These are phyloP conservation scores for Lethenteron reissneri DNA, from an alignment of 2,113 vertebrate genomes.

Conservation along the genomic window DNA sequence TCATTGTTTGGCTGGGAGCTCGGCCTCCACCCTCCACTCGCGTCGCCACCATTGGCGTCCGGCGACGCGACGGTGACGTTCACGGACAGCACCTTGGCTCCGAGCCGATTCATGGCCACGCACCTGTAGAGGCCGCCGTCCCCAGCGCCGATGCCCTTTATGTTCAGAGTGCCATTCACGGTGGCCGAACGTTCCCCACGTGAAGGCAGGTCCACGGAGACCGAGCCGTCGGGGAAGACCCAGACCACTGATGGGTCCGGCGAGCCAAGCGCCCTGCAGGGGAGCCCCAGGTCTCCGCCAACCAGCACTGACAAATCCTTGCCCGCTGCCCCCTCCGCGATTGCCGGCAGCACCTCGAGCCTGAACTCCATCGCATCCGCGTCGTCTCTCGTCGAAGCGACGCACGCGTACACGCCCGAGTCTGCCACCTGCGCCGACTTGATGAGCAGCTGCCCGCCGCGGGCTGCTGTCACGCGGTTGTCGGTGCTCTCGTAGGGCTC, in stretches of 20 bases:
- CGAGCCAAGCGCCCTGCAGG: conserved; percentile 26
- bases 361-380: conserved; percentile 22
- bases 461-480: conserved; percentile 28
- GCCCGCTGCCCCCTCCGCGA: conserved; percentile 17
- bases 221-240: conserved; percentile 37
- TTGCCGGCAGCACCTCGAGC: conserved; percentile 32
- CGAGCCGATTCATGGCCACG: conserved; percentile 43
- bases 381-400: conserved; percentile 32
- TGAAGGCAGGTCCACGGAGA: conserved; percentile 25
- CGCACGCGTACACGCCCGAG: conserved; percentile 44
- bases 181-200: conserved; percentile 22
- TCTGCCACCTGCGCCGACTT: conserved; percentile 24
- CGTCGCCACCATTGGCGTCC: too few relatives aligned
- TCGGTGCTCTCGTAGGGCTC: conserved; percentile 23
- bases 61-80: conserved; percentile 21
- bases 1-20: too few relatives aligned
- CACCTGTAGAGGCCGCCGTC: conserved; percentile 58
- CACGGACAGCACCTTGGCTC: conserved; percentile 31
- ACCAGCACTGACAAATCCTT: conserved; percentile 8
- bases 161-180: conserved; percentile 34
- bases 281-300: conserved; percentile 16
- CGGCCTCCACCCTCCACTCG: too few relatives aligned
- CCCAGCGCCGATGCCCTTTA: conserved; percentile 23
- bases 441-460: conserved; percentile 30
- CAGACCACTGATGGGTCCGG: conserved; percentile 53